These are phyloP conservation scores for Microtus agrestis DNA, from an alignment of 2,797 vertebrate species.

Conservation along the genomic window DNA sequence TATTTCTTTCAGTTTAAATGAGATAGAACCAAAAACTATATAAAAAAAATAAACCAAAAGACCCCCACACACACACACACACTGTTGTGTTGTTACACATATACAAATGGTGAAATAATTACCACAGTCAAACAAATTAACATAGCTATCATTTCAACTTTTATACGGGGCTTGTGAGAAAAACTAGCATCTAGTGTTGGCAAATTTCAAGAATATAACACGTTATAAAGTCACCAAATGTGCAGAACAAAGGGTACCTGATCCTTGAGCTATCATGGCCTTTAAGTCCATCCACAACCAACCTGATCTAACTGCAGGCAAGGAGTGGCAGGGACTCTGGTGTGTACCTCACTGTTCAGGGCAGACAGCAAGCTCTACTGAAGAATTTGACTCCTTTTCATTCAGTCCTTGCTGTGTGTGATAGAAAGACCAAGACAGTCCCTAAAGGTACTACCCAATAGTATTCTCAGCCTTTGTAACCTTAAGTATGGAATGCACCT, in stretches of 20 bases:
- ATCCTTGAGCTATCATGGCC: neutral
- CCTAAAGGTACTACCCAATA: neutral
- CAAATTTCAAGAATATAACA: neutral
- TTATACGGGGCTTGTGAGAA: neutral
- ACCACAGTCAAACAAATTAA: neutral
- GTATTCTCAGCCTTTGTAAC: neutral
- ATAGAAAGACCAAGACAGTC: neutral
- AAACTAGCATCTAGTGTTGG: neutral
- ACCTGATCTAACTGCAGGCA: neutral
- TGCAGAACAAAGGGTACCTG: neutral
- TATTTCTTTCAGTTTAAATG: neutral
- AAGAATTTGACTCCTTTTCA: too few relatives aligned
- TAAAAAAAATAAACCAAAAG: neutral
- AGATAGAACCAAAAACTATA: neutral
- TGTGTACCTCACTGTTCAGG: neutral
- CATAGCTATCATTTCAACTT: neutral
- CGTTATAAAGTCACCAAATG: neutral
- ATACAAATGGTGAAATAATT: neutral
- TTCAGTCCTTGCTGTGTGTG: neutral
- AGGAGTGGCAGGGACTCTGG: neutral
- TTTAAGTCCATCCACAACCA: neutral
- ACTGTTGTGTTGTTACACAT: neutral
- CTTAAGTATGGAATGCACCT: neutral
- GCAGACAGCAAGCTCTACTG: rapidly evolving
- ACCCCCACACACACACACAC: neutral